Percentiles rank a stretch among this genome's conserved stretches.
phyloP scores from a whole-genome alignment of 2,797 vertebrate genomes.

The Moxostoma hubbsi region DNA sequence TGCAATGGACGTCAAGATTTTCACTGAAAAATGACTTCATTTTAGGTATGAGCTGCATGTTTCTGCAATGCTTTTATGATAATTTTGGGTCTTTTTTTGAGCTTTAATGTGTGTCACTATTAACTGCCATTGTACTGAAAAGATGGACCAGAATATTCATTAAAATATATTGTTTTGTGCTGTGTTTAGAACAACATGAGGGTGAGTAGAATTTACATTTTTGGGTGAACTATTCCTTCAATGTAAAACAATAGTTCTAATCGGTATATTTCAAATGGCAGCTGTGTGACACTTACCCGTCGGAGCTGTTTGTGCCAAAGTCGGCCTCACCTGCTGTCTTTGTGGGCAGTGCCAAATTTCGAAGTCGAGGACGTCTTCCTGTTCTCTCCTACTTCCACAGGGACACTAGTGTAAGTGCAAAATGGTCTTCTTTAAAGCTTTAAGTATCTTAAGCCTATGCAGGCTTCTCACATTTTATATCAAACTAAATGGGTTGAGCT shows the following conservation, averaged over 20 bases:
- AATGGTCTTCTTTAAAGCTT: constrained; percentile 6
- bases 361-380: constrained; percentile 92
- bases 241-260: neutral
- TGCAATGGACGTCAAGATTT: too few relatives aligned
- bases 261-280: constrained; percentile 59
- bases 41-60: too few relatives aligned
- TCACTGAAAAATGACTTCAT: too few relatives aligned
- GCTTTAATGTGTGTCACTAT: too few relatives aligned
- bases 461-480: neutral
- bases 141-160: too few relatives aligned
- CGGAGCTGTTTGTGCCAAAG: constrained; percentile 89
- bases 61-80: too few relatives aligned
- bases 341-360: constrained; percentile 91
- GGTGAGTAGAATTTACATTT: too few relatives aligned
- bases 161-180: too few relatives aligned
- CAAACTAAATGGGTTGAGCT: neutral
- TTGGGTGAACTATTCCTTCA: neutral
- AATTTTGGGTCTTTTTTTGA: too few relatives aligned
- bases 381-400: constrained; percentile 90
- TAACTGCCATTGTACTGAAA: too few relatives aligned
- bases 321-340: constrained; percentile 85
- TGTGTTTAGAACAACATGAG: too few relatives aligned
- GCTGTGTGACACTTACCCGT: constrained; percentile 93
- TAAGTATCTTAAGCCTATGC: neutral
- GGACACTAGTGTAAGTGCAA: constrained; percentile 84